Conservation (phyloP, 2,797 vertebrate genomes). For the Pitangus sulphuratus region DNA sequence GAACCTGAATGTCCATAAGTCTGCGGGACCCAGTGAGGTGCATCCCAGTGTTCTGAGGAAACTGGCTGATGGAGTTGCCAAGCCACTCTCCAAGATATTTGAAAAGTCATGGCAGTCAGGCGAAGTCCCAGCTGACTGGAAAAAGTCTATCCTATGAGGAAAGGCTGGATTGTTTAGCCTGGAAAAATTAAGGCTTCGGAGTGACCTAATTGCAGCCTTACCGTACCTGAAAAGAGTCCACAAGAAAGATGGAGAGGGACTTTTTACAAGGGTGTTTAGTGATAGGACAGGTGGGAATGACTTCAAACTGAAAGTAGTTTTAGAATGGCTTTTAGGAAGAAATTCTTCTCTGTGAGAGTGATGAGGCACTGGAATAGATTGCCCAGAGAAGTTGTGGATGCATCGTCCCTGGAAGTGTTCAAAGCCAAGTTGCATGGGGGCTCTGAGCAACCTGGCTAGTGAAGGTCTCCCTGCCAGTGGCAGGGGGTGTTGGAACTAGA, state of each 20-base stretch:
- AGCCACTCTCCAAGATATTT: neutral
- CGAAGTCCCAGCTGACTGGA: neutral
- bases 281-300: neutral
- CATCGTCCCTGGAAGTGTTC: neutral
- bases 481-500: accelerated
- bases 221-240: neutral
- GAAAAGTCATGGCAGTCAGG: neutral
- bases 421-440: too few relatives aligned
- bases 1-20: neutral
- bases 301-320: neutral
- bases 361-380: neutral
- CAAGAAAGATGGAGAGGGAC: neutral
- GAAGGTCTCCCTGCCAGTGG: neutral
- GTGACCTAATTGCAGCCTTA: neutral
- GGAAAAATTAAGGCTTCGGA: neutral
- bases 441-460: neutral
- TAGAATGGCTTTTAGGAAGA: neutral
- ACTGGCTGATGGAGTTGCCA: neutral
- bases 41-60: neutral
- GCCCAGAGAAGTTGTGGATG: accelerated
- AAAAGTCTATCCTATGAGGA: too few relatives aligned
- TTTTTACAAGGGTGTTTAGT: accelerated
- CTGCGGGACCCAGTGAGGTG: neutral
- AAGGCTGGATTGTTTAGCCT: neutral
- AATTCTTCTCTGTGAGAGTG: neutral